Conservation (phyloP, 1,140 invertebrate species). For the Brachionus asplanchnoidis region DNA sequence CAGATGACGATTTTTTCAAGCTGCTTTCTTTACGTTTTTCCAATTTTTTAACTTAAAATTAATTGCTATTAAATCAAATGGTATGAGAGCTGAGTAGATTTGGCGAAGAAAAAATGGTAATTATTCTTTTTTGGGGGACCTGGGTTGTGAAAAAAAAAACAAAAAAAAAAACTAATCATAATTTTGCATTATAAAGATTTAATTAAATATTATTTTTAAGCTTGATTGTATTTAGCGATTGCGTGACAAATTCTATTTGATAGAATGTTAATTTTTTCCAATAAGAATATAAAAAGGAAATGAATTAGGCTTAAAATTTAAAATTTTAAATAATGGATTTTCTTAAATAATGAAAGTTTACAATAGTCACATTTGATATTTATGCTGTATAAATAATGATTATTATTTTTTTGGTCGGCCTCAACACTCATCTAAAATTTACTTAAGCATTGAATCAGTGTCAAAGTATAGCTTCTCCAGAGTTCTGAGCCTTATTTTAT, state of each 20-base stretch:
- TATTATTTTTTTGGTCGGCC: neutral
- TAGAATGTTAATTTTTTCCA: neutral
- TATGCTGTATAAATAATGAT: neutral
- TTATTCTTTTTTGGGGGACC: neutral
- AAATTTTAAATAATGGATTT: neutral
- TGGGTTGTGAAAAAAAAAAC: neutral
- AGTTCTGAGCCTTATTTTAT: neutral
- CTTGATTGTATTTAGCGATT: neutral
- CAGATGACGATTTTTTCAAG: neutral
- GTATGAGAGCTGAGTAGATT: neutral
- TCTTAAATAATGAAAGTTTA: neutral
- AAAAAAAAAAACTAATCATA: neutral
- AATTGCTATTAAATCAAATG: neutral
- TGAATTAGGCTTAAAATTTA: neutral
- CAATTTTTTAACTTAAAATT: conserved; percentile 32
- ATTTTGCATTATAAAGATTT: neutral
- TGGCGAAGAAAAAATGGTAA: neutral
- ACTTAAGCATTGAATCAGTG: neutral
- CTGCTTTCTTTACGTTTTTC: neutral
- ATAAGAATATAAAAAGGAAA: neutral
- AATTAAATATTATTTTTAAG: neutral
- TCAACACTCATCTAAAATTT: neutral
- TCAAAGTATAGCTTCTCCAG: neutral
- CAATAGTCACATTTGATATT: neutral
- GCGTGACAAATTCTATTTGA: neutral